Base-by-base conservation (phyloP, 2,888 invertebrate genomes). In the Rhorus exstirpatorius region DNA sequence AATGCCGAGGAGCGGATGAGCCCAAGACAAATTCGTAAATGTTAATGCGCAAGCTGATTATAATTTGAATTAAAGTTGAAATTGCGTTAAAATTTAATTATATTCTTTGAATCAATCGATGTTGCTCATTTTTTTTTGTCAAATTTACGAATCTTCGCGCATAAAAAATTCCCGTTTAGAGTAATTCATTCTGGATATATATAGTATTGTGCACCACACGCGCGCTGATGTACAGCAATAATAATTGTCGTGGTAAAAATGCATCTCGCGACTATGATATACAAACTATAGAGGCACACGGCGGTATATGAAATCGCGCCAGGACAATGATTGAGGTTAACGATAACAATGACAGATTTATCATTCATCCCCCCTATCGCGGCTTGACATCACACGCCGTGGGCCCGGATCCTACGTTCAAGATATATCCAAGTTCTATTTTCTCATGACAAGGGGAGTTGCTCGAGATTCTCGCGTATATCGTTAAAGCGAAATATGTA, bases 331-430 rank as follows among this genome's bases (percentile, higher is more conserved):
- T 83, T 83, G 53, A 76, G 81, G 83, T 83, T 84, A 85, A 83
- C 79, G 84, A 84, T 83, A 83, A 84, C 74, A 79, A 85, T 78
- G 83, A 83, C 84, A 83, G 72, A 84, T 85, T 83, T 31, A 31
- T 6, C 31, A 3, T 31, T 31, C 31, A 3, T 31, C 6, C 31
- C 31, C 31, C 6, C n/a, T n/a, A n/a, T 3, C 31, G 31, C 31
- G 31, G 31, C 44, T 31, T 35, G 55, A 55, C 53, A 41, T 17
- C 61, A 58, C n/a, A n/a, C 24, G 53, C 51, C 35, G 17, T 4
- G 49, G 12, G 4, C 38, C 4, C 51, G 53, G n/a, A 26, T 26
- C n/a, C 31, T 26, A 49, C 49, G 63, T 53, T 17, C 51, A 24
- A 63, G 46, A 68, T 74, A n/a, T n/a, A n/a, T n/a, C 8, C 44